Conservation (phyloP, 1,140 invertebrate species). For the Wiebesia pumilae region DNA sequence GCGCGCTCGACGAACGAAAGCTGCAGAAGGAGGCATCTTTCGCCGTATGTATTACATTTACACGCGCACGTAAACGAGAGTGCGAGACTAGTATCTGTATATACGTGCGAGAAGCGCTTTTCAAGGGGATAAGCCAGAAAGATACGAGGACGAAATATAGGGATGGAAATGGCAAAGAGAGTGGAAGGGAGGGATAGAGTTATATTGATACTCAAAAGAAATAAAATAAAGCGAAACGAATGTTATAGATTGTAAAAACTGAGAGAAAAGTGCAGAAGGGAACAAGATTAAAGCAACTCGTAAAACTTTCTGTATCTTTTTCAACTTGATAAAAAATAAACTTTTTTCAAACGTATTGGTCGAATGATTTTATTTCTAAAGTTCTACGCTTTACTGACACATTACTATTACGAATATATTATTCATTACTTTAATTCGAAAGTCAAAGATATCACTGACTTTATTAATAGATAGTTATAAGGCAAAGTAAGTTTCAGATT, state of each 20-base stretch:
- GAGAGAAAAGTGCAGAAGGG: conserved; percentile 12
- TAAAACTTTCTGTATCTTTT: conserved; percentile 18
- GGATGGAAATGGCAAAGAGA: conserved; percentile 1
- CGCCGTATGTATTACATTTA: conserved; percentile 32
- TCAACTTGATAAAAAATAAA: conserved; percentile 8
- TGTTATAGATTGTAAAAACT: not conserved
- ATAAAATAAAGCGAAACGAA: not conserved
- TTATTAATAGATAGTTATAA: not conserved
- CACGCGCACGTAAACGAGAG: not conserved
- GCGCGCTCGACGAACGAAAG: not conserved
- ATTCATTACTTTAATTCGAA: not conserved
- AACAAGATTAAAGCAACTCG: conserved; percentile 7
- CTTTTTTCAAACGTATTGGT: not conserved
- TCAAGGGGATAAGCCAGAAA: conserved; percentile 29
- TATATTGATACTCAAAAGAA: conserved; percentile 23
- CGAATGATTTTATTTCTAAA: not conserved
- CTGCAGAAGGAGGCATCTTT: conserved; percentile 39
- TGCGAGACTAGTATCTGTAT: not conserved
- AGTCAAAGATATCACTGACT: not conserved
- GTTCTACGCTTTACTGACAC: not conserved
- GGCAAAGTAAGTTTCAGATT: not conserved
- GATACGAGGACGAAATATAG: conserved; percentile 26
- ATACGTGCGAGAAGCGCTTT: conserved; percentile 10
- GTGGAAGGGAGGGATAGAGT: not conserved
- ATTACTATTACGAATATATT: not conserved